Evolutionary conservation across 1,140 invertebrate genomes (phyloP).

Genomic region (Ceratina australensis): DNA sequence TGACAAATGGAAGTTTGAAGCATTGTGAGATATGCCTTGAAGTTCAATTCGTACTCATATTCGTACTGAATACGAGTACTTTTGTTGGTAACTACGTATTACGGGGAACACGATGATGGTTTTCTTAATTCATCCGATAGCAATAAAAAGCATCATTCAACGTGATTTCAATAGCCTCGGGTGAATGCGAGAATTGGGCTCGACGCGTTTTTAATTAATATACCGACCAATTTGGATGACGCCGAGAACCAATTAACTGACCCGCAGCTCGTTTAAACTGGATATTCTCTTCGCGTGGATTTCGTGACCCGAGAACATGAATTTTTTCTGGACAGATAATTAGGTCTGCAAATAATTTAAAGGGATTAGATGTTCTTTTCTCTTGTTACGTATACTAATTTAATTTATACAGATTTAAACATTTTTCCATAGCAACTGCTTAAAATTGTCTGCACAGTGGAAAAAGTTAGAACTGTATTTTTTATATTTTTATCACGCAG

Average conservation of each 20-base stretch:
- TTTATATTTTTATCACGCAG: not conserved
- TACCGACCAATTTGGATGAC: not conserved
- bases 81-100: not conserved
- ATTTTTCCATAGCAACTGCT: too few species aligned
- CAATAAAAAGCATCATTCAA: too few species aligned
- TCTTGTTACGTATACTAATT: not conserved
- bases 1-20: too few species aligned
- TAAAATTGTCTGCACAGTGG: too few species aligned
- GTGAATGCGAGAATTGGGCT: not conserved
- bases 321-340: not conserved
- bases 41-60: too few species aligned
- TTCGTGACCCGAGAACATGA: not conserved
- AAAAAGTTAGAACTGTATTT: too few species aligned
- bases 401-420: not conserved
- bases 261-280: not conserved
- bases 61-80: too few species aligned
- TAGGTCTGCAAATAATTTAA: not conserved
- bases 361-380: not conserved
- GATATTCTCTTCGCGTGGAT: not conserved
- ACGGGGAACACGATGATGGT: conserved; percentile 9
- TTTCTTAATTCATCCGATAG: not conserved
- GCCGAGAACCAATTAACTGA: not conserved
- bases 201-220: conserved; percentile 5
- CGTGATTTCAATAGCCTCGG: not conserved
- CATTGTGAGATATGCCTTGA: too few species aligned